phyloP scores from a whole-genome alignment of 2,888 invertebrate genomes.

The Xanthorhoe designata region DNA sequence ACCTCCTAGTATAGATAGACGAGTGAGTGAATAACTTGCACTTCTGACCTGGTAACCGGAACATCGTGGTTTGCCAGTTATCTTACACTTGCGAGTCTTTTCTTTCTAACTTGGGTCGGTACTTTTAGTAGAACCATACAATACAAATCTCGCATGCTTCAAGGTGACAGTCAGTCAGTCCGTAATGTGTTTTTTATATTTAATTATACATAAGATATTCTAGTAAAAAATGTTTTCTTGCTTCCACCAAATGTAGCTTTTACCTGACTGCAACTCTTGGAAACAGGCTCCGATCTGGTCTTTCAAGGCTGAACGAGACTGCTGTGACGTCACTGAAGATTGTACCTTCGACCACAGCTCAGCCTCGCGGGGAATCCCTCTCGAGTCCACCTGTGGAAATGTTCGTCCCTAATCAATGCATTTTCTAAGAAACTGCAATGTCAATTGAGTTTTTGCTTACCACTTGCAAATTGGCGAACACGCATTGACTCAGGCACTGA shows the following conservation, averaged over 20 bases:
- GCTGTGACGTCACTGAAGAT: conserved; percentile 72
- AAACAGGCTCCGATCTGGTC: conserved; percentile 78
- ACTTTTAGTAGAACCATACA: too few species aligned
- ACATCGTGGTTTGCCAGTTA: too few species aligned
- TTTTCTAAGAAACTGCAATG: conserved; percentile 3
- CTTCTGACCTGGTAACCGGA: too few species aligned
- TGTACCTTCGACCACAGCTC: conserved; percentile 76
- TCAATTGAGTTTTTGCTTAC: conserved; percentile 57
- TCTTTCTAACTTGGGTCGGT: too few species aligned
- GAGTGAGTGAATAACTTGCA: too few species aligned
- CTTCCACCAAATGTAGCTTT: background rate
- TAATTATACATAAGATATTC: too few species aligned
- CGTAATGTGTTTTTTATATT: too few species aligned
- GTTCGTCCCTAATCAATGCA: conserved; percentile 10
- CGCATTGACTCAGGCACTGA: conserved; percentile 82
- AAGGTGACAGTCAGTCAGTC: too few species aligned
- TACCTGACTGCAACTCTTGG: conserved; percentile 77
- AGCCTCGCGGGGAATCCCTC: conserved; percentile 77
- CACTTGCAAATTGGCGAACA: conserved; percentile 81
- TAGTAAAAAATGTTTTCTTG: background rate
- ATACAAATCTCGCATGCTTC: too few species aligned
- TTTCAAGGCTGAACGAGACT: conserved; percentile 66
- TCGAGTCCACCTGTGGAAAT: conserved; percentile 67
- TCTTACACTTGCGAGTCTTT: too few species aligned
- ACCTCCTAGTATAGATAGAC: too few species aligned